A percentile compares a stretch with the other conserved stretches of the same genome.
phyloP scores from a whole-genome alignment of 1,140 invertebrate genomes.

The Nephila pilipes region DNA sequence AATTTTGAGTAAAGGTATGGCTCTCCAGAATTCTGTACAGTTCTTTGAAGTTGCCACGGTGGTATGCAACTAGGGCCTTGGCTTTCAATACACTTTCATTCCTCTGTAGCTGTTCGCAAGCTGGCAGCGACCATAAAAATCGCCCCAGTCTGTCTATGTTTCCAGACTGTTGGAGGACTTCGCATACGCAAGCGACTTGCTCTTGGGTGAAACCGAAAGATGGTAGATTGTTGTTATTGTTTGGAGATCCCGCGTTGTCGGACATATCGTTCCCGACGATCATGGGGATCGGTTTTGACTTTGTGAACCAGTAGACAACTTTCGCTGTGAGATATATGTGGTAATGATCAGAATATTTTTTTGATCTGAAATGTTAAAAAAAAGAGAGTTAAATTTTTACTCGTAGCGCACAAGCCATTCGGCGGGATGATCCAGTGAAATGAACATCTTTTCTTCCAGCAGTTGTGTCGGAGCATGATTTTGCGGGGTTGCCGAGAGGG shows the following conservation, averaged over 20 bases:
- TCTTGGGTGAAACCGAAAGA: constrained; percentile 99
- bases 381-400: not conserved
- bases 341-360: not conserved
- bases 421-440: not conserved
- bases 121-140: constrained; percentile 98
- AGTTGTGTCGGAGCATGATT: constrained; percentile 29
- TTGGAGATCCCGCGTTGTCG: constrained; percentile 67
- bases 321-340: not conserved
- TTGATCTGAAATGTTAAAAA: not conserved
- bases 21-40: constrained; percentile 97
- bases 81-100: constrained; percentile 98
- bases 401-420: not conserved
- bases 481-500: constrained; percentile 21
- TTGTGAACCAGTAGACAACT: not conserved
- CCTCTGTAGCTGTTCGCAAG: constrained; percentile 96
- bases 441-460: constrained; percentile 1
- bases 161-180: constrained; percentile 98
- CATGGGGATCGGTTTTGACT: not conserved
- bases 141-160: constrained; percentile 96
- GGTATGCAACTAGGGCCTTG: constrained; percentile 98
- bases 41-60: constrained; percentile 97
- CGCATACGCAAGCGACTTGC: constrained; percentile 99
- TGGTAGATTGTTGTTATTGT: constrained; percentile 85
- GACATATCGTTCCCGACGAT: constrained; percentile 58
- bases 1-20: constrained; percentile 96